Conservation (phyloP, 2,797 vertebrate species). For the Meda fulgida region DNA sequence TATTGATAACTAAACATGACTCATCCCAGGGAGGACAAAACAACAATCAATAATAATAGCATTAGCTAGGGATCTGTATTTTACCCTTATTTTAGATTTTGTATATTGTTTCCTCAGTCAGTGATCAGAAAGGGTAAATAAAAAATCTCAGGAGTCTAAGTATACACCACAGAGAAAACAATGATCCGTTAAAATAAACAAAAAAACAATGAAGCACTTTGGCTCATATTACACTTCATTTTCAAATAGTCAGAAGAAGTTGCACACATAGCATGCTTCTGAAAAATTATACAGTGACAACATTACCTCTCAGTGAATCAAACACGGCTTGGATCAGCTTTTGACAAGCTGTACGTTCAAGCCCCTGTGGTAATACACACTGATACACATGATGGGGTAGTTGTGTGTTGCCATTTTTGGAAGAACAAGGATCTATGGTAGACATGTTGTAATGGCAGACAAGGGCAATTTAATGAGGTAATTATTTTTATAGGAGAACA, state of each 20-base stretch:
- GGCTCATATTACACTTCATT: slow-evolving; percentile 14
- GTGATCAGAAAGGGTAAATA: background rate
- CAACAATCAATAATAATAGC: background rate
- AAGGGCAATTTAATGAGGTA: slow-evolving; percentile 33
- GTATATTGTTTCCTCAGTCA: background rate
- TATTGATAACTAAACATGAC: background rate
- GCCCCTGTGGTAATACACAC: slow-evolving; percentile 8
- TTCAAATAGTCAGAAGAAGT: background rate
- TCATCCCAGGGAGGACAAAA: background rate
- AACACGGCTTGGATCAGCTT: slow-evolving; percentile 4
- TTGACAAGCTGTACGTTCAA: slow-evolving; percentile 7
- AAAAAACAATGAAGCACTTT: slow-evolving; percentile 28
- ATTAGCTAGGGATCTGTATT: background rate
- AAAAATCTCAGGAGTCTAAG: background rate
- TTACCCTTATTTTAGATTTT: background rate
- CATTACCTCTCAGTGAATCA: background rate
- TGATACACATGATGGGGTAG: background rate
- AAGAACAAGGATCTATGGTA: slow-evolving; percentile 50
- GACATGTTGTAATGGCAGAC: slow-evolving; percentile 23
- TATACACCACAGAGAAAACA: background rate
- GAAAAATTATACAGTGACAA: slow-evolving; percentile 17
- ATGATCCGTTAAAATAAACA: background rate
- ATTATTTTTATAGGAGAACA: slow-evolving; percentile 11
- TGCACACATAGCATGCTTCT: slow-evolving; percentile 21
- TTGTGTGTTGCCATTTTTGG: slow-evolving; percentile 46